Base-by-base conservation (phyloP, 2,888 invertebrate species). In the Aphrophora alni region DNA sequence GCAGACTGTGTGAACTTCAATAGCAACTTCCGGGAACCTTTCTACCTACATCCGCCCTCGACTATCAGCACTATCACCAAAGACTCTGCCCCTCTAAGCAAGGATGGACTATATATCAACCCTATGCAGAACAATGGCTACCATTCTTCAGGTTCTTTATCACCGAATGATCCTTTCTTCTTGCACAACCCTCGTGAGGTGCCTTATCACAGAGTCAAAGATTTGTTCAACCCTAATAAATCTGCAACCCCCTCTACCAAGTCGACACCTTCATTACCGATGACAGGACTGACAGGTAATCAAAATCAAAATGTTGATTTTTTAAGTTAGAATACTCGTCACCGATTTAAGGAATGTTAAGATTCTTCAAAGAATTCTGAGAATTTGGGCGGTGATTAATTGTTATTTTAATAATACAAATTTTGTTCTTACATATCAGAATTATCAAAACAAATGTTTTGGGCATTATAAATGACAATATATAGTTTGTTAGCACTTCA, bases 101-200 rank as follows among this genome's bases (percentile, higher is more conserved):
- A 90, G 83, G 95, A 96, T 85, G 96, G 96, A 0, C 90, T 96
- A 69, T 96, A 96, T 87, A 93, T 96, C 82, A 96, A 95, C 87
- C 95, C 96, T 0, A 95, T 96, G 95, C 92, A 90, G 17, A 0
- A 89, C 89, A n/a, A 89, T 89, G 80, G 89, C 89, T 68, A 89
- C 14, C 80, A 14, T 44, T 75, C 26, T 59, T 28, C 87, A 86
- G 14, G 88, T 91, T 88, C 89, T 91, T 90, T 74, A 92, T 71
- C 91, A 91, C 86, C 89, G 77, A 90, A 91, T n/a, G 93, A 93
- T 86, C 93, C 94, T 7, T 97, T 97, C 90, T 97, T 95, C 87
- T 90, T 97, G 77, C 97, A 97, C 89, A 94, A 94, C 86, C 94
- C 94, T 0, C 93, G 95, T 81, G 83, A 82, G 94, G 95, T 85